Evolutionary conservation across 2,888 invertebrate genomes (phyloP), one percentile per base, ranked within the genome.

Genomic region (Eurytoma californica): DNA sequence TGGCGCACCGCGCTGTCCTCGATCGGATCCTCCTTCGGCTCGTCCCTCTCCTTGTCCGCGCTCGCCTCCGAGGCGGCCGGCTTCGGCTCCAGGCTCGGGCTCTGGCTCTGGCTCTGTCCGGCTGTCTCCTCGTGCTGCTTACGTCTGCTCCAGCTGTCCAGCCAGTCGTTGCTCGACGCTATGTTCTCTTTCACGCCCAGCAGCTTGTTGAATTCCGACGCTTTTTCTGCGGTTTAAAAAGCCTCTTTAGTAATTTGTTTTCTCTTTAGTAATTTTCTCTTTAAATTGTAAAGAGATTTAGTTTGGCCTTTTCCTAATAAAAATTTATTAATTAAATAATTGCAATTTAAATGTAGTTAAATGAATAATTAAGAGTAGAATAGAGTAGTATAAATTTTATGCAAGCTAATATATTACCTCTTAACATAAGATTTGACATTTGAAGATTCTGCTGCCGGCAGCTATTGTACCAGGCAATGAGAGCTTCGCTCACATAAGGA

Each of bases 131-230:
- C 39, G 39, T 39, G 39, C 5, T 39, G 39, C 5, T 39, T 39
- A 9, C 39, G 39, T 39, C 39, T 39, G 39, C 39, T 79, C 79
- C 79, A 79, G 13, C 68, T 70, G 2, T n/a, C 49, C 14, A 79
- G 76, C 79, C 79, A 79, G 24, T 79, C 79, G 20, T 28, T 68
- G 39, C 79, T 76, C 0, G 79, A 75, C 0, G 79, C 72, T 16
- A 79, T 76, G 47, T 72, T 79, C 9, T 79, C 79, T 7, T 79
- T 79, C 3, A 75, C 79, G 12, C 79, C 75, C 7, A 79, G 72
- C 13, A 76, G 55, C 61, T 79, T 79, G 55, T 79, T 79, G 18
- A 79, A 39, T 14, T 79, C 75, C 30, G 76, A 68, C 9, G 75
- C 79, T 72, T 79, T 79, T 76, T 79, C 79, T 79, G n/a, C 30